Percentiles rank a stretch among this genome's conserved stretches.
Evolutionary conservation across 2,113 vertebrate genomes (phyloP).

Genomic region (Ahaetulla prasina): DNA sequence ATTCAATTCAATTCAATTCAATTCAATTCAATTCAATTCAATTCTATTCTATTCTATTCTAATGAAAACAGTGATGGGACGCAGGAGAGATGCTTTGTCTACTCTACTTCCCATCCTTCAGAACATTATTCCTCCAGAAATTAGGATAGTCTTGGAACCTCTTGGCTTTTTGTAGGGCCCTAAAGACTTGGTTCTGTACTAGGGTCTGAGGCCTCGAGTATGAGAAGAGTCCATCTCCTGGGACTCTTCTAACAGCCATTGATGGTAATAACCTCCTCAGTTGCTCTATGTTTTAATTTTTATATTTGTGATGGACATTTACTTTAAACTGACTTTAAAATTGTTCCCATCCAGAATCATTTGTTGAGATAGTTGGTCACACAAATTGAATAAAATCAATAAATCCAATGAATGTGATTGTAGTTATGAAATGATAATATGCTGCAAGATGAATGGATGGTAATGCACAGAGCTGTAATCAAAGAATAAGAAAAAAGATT

Average conservation of each 20-base stretch:
- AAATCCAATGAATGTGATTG: background rate
- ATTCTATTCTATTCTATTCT: too few species aligned
- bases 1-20: too few species aligned
- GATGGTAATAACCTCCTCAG: background rate
- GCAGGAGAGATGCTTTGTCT: background rate
- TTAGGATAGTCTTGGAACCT: background rate
- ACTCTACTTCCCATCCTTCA: background rate
- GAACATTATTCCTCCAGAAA: background rate
- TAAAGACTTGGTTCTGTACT: background rate
- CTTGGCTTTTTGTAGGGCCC: background rate
- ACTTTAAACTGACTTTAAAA: background rate
- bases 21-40: too few species aligned
- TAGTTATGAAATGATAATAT: background rate
- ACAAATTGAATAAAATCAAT: background rate
- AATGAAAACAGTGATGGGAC: background rate
- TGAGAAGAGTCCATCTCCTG: background rate
- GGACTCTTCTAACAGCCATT: background rate
- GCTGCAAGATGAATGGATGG: background rate
- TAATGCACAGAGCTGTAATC: background rate
- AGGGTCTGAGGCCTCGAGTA: background rate
- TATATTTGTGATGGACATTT: background rate
- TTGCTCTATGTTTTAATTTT: background rate
- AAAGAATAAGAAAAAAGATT: background rate
- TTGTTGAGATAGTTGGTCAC: background rate
- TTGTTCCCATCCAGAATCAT: background rate